Evolutionary conservation across 2,888 invertebrate species (phyloP).

Genomic region (Chrysotoxum bicinctum): DNA sequence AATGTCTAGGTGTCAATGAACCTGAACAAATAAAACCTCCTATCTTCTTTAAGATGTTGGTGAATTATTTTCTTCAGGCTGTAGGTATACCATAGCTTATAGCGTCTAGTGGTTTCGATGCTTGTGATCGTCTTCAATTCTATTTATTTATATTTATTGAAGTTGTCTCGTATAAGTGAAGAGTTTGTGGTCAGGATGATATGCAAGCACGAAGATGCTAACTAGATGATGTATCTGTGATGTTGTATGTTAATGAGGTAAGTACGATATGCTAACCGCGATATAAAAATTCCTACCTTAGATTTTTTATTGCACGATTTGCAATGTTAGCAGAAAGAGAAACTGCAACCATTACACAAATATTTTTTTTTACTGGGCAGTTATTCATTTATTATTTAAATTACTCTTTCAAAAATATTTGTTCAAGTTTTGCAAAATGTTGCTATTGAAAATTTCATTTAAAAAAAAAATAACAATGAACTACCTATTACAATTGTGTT

Average conservation of each 20-base stretch:
- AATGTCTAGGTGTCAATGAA: constrained; percentile 59
- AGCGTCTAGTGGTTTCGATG: constrained; percentile 51
- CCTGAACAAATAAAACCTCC: constrained; percentile 40
- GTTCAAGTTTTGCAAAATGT: too few species aligned
- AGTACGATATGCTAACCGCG: constrained; percentile 8
- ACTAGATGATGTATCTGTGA: constrained; percentile 43
- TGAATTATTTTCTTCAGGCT: constrained; percentile 44
- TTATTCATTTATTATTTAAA: background rate
- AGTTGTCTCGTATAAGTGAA: constrained; percentile 40
- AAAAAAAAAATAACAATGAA: too few species aligned
- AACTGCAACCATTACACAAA: background rate
- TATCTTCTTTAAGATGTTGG: background rate
- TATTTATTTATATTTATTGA: constrained; percentile 54
- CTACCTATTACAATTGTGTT: too few species aligned
- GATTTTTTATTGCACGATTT: background rate
- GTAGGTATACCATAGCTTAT: too few species aligned
- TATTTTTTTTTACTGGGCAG: too few species aligned
- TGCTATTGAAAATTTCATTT: too few species aligned
- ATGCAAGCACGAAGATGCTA: constrained; percentile 36
- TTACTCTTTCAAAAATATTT: background rate
- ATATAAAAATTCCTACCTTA: background rate
- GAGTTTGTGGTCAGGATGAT: constrained; percentile 47
- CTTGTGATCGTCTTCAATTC: constrained; percentile 56
- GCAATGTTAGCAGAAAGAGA: background rate
- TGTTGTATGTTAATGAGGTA: constrained; percentile 19